Conservation (phyloP, 2,888 invertebrate species). For the Brachypterus glaber region DNA sequence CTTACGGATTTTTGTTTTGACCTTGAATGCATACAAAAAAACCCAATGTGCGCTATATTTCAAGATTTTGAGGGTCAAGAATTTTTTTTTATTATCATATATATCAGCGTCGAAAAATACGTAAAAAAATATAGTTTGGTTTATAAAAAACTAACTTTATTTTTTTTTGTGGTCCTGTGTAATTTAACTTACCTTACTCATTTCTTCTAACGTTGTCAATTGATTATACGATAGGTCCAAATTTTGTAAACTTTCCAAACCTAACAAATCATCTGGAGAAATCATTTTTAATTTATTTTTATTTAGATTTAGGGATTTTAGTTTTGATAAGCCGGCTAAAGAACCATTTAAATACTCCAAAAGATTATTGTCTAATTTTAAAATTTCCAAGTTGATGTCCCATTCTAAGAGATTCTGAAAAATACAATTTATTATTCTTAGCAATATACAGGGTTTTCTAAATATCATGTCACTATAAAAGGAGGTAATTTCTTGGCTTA, state of each 20-base stretch:
- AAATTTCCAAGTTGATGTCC: conserved; percentile 60
- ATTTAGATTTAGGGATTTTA: conserved; percentile 63
- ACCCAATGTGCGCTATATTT: too few species aligned
- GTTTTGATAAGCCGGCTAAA: conserved; percentile 62
- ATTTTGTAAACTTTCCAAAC: conserved; percentile 61
- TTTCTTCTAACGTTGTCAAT: conserved; percentile 67
- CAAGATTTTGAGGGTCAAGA: too few species aligned
- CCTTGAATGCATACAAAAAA: too few species aligned
- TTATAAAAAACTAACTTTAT: too few species aligned
- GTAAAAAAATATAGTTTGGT: too few species aligned
- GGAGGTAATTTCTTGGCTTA: too few species aligned
- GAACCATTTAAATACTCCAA: conserved; percentile 64
- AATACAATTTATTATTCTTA: conserved; percentile 9
- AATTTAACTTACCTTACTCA: conserved; percentile 59
- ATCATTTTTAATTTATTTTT: conserved; percentile 66
- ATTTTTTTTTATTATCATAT: neutral
- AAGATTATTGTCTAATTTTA: conserved; percentile 66
- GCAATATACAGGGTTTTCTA: too few species aligned
- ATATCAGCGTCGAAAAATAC: neutral
- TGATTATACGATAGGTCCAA: conserved; percentile 72
- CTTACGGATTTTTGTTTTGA: too few species aligned
- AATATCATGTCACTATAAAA: too few species aligned
- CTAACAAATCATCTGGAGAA: conserved; percentile 67
- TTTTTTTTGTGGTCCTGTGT: too few species aligned
- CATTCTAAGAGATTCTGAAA: conserved; percentile 67